Conservation (phyloP, 2,888 invertebrate genomes). For the Trichopria drosophilae region DNA sequence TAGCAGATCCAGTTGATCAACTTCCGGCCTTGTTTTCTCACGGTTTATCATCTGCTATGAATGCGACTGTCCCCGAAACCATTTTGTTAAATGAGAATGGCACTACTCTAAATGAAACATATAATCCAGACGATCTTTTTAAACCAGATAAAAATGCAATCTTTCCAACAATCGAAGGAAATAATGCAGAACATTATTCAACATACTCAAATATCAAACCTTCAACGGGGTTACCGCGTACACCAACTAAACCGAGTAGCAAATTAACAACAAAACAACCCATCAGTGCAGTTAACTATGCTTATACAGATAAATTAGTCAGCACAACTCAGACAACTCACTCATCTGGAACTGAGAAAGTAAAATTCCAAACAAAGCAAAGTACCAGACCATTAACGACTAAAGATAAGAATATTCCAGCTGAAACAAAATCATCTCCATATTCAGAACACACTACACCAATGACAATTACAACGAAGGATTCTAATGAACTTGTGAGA, state of each 20-base stretch:
- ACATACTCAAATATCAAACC: slow-evolving; percentile 10
- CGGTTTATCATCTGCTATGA: slow-evolving; percentile 45
- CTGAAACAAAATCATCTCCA: slow-evolving; percentile 60
- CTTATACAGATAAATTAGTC: slow-evolving; percentile 34
- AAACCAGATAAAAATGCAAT: slow-evolving; percentile 37
- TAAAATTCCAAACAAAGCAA: no score
- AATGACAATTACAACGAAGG: slow-evolving; percentile 39
- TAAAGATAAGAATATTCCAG: no score
- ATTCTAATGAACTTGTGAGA: slow-evolving; percentile 51
- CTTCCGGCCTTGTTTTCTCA: slow-evolving; percentile 53
- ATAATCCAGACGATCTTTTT: slow-evolving; percentile 57
- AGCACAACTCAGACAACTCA: slow-evolving; percentile 4
- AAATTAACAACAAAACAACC: slow-evolving; percentile 30
- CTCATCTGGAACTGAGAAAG: no score
- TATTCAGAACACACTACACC: slow-evolving; percentile 51
- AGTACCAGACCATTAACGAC: slow-evolving; percentile 13
- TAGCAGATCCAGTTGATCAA: slow-evolving; percentile 56
- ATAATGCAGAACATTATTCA: slow-evolving; percentile 23
- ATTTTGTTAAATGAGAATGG: slow-evolving; percentile 59
- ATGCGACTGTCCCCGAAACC: slow-evolving; percentile 55
- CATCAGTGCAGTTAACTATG: slow-evolving; percentile 37
- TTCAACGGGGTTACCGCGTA: slow-evolving; percentile 16
- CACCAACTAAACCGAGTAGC: slow-evolving; percentile 30
- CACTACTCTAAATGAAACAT: slow-evolving; percentile 52
- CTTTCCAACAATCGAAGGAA: slow-evolving; percentile 16